These are phyloP conservation scores for Luidia sarsii DNA, from an alignment of 53 echinoderm and acorn worm species.

Conservation along the genomic window DNA sequence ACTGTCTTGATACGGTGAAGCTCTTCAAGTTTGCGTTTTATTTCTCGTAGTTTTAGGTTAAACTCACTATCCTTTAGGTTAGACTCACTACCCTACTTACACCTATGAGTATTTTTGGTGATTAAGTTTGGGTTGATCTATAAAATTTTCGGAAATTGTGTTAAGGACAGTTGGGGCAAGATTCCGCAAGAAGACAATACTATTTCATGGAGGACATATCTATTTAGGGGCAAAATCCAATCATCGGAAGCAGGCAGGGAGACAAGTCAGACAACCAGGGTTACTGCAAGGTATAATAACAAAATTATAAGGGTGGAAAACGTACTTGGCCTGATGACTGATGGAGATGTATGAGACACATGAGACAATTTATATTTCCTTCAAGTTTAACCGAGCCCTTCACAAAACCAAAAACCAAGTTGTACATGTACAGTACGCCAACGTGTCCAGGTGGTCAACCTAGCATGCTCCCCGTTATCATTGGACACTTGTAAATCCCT, in stretches of 20 bases:
- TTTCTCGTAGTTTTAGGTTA: constrained; percentile 7
- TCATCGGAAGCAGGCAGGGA: neutral
- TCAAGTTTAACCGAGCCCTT: too few relatives aligned
- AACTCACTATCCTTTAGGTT: constrained; percentile 11
- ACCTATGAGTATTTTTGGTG: neutral
- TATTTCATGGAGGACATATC: constrained; percentile 32
- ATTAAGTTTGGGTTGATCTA: too few relatives aligned
- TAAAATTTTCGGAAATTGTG: too few relatives aligned
- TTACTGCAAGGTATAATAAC: too few relatives aligned
- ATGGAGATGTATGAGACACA: neutral
- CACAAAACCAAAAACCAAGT: too few relatives aligned
- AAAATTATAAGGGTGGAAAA: neutral
- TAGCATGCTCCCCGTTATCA: too few relatives aligned
- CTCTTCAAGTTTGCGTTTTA: neutral
- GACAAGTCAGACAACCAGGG: too few relatives aligned
- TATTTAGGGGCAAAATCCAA: constrained; percentile 10
- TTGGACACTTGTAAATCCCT: too few relatives aligned
- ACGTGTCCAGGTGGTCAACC: too few relatives aligned
- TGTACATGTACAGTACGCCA: too few relatives aligned
- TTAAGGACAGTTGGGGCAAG: constrained; percentile 31
- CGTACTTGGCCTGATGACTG: neutral
- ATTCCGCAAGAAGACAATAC: constrained; percentile 17
- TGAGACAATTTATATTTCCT: too few relatives aligned
- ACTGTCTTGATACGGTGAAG: too few relatives aligned
- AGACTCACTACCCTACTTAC: neutral